Evolutionary conservation across 2,888 invertebrate species (phyloP), one percentile per base, ranked within the genome.

Genomic region (Aspidiotus rigidus): DNA sequence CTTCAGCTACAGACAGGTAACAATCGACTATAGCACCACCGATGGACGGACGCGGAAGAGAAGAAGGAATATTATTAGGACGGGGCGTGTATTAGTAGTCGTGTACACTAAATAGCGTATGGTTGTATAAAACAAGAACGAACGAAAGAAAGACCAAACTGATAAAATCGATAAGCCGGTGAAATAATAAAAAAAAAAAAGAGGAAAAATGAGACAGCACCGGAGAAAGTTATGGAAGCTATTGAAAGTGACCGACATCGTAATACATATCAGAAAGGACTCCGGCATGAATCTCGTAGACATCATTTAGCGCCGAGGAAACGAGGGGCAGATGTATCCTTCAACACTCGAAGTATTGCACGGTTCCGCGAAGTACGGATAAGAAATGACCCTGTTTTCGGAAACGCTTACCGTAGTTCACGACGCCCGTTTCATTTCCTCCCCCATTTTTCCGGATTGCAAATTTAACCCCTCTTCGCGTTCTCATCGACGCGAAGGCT

Each of bases 361-460:
- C 49, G 10, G 49, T 28, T 1, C 11, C 53, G 53, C 53, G 11
- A n/a, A 11, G 53, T 13, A 53, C 13, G 16, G 16, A 56, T 56
- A 56, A 56, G 56, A 56, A 56, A 56, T 56, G 56, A 56, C 56
- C 17, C 56, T 56, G 56, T 56, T 56, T 56, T 56, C 56, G n/a
- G 49, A 5, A 56, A 15, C 56, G 17, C 7, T 56, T 56, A 56
- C 56, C 17, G 56, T 28, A 28, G 28, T 56, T 56, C 56, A 15
- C 56, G 56, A 3, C 17, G 56, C 56, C 3, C 53, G 28, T 28
- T 49, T 56, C 7, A 56, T n/a, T n/a, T n/a, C 56, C 17, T 56
- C 56, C 56, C 56, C 6, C 49, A 49, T 53, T 15, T 15, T 53
- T 15, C 53, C 53, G 13, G 53, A n/a, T 53, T 53, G 11, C 53